These are phyloP conservation scores for Suillia variegata DNA, from an alignment of 2,888 invertebrate species.

Conservation along the genomic window DNA sequence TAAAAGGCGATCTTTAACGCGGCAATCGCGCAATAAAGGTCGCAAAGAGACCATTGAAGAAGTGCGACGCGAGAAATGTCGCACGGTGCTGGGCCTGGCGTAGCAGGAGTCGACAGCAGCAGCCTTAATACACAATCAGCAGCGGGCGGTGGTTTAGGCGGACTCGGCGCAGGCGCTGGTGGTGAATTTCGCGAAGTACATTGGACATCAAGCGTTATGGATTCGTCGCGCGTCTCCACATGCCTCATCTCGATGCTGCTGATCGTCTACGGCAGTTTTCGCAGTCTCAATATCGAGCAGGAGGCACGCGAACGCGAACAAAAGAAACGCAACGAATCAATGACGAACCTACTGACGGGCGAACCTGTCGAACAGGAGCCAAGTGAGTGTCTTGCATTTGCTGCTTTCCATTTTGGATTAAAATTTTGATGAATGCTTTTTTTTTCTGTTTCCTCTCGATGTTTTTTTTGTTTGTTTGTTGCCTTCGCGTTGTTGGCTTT, in stretches of 20 bases:
- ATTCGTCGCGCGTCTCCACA: constrained; percentile 95
- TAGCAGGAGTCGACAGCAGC: constrained; percentile 46
- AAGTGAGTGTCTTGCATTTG: constrained; percentile 56
- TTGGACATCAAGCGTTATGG: constrained; percentile 96
- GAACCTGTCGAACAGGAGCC: constrained; percentile 61
- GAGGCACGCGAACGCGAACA: constrained; percentile 86
- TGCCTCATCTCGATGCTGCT: constrained; percentile 96
- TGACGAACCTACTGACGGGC: constrained; percentile 60
- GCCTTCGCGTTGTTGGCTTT: constrained; percentile 1
- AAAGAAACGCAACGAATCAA: constrained; percentile 70
- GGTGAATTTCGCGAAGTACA: constrained; percentile 67
- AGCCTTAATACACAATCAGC: constrained; percentile 40
- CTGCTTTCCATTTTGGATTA: background rate
- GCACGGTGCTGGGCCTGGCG: constrained; percentile 45
- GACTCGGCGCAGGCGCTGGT: too few relatives aligned
- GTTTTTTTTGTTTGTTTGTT: constrained; percentile 5
- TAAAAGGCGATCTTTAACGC: too few relatives aligned
- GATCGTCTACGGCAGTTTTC: constrained; percentile 97
- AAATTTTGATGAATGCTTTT: constrained; percentile 13
- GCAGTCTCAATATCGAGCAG: constrained; percentile 94
- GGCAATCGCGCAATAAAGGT: too few relatives aligned
- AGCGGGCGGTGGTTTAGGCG: constrained; percentile 48
- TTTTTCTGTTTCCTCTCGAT: constrained; percentile 1
- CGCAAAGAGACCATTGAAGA: too few relatives aligned
- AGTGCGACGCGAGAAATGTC: constrained; percentile 54